Base-by-base conservation (phyloP, 2,888 invertebrate genomes). In the Adelognathus sp. region DNA sequence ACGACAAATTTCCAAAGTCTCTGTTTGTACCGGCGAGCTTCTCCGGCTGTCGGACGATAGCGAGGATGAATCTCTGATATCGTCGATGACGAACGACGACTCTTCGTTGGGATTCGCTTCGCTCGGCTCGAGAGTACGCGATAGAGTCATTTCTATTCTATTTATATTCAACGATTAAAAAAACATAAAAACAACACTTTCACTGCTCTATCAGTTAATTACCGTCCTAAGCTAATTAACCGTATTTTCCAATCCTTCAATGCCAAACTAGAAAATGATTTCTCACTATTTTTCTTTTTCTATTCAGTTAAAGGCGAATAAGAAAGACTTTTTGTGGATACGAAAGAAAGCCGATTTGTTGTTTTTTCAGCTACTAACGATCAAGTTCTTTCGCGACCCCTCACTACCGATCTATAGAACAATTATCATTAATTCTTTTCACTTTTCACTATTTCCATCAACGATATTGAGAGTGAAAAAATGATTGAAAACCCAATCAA, bases 101-200 rank as follows among this genome's bases (percentile, higher is more conserved):
- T 79, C 79, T 6, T 63, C 79, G 14, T 72, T 75, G 56, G 75
- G 75, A 39, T 61, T 71, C 54, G 63, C 66, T 21, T 79, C 79
- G 50, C 75, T 75, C 7, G 75, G 52, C 24, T 67, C 63, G 1
- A 63, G 16, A 39, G 66, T 11, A 5, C 75, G 67, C 67, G 67
- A 67, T 11, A 75, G 46, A 39, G 75, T 79, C 79, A 79, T 79
- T 24, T 24, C 50, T 1, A 33, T 21, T 31, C 54, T 29, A 31
- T 16, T 14, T 7, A 54, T 2, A 14, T 6, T 29, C n/a, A 9
- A 2, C 27, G 5, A 24, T 24, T 11, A 24, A 4, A 21, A 9
- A 9, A 24, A 21, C 11, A 24, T 3, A 24, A n/a, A 50, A 24
- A 9, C 5, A 0, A 24, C 50, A 50, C 50, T 50, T 11, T 5